These are phyloP conservation scores for Paedocypris sp. DNA, from an alignment of 2,113 vertebrate genomes.

Conservation along the genomic window DNA sequence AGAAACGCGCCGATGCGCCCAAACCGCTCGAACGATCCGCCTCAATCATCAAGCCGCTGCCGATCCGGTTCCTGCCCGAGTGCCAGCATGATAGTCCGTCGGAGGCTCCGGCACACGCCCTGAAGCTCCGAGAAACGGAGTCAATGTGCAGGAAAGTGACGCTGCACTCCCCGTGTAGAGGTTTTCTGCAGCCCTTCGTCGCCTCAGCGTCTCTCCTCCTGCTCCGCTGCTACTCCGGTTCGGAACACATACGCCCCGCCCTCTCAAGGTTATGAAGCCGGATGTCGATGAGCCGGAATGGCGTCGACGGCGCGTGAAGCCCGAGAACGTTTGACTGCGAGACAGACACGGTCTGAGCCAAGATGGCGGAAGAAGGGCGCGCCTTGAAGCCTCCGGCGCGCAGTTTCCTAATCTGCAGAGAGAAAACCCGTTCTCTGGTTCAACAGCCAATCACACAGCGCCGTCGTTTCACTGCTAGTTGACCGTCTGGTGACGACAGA, in stretches of 20 bases:
- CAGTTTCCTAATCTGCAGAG: slow-evolving; percentile 49
- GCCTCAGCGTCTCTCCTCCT: slow-evolving; percentile 47
- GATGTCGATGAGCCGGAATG: slow-evolving; percentile 50
- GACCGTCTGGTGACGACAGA: slow-evolving; percentile 58
- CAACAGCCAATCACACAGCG: slow-evolving; percentile 11
- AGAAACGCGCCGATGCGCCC: slow-evolving; percentile 3
- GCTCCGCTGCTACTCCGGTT: slow-evolving; percentile 52
- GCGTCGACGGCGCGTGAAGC: slow-evolving; percentile 1
- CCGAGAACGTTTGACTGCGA: not conserved
- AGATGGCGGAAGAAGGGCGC: slow-evolving; percentile 45
- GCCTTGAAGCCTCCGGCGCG: slow-evolving; percentile 17
- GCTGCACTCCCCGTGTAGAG: slow-evolving; percentile 25
- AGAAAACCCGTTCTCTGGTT: slow-evolving; percentile 15
- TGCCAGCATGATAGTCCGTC: not conserved
- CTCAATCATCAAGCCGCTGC: not conserved
- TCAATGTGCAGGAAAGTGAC: slow-evolving; percentile 9
- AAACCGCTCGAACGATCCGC: slow-evolving; percentile 42
- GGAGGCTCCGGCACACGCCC: slow-evolving; percentile 11
- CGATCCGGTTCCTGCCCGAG: not conserved
- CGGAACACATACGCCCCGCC: slow-evolving; percentile 58
- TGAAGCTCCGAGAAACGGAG: slow-evolving; percentile 28
- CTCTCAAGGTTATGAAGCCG: slow-evolving; percentile 52
- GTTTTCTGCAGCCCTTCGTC: slow-evolving; percentile 36
- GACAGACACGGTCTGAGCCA: slow-evolving; percentile 50
- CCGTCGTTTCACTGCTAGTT: not conserved